phyloP scores from a whole-genome alignment of 2,113 vertebrate genomes.

The Eupsittula cactorum region DNA sequence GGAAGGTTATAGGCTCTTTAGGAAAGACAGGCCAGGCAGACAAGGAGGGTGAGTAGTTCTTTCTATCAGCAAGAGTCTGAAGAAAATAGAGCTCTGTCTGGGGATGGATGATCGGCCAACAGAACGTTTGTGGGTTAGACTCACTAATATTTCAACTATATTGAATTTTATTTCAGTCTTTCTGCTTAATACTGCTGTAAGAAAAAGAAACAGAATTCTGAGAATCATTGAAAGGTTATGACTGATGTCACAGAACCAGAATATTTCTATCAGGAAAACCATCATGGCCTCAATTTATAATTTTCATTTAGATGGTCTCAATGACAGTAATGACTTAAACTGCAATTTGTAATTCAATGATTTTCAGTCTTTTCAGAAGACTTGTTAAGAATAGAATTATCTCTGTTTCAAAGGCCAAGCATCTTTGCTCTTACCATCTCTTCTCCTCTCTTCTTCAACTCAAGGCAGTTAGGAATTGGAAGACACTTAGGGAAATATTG shows the following conservation, averaged over 20 bases:
- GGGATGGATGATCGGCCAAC: not conserved
- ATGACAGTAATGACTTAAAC: not conserved
- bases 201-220: not conserved
- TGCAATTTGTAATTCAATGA: not conserved
- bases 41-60: not conserved
- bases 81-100: not conserved
- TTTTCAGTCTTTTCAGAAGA: not conserved
- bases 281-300: not conserved
- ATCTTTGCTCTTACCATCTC: too few species aligned
- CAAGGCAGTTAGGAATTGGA: not conserved
- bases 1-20: not conserved
- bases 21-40: not conserved
- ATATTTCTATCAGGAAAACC: not conserved
- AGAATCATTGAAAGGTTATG: not conserved
- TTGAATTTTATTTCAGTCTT: not conserved
- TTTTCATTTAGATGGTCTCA: not conserved
- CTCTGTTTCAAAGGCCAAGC: not conserved
- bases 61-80: not conserved
- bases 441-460: not conserved
- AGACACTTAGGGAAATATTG: not conserved
- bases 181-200: not conserved
- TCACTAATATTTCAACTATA: not conserved
- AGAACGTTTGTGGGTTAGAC: not conserved
- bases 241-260: not conserved
- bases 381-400: not conserved